Evolutionary conservation across 2,888 invertebrate genomes (phyloP), one percentile per base, ranked within the genome.

Genomic region (Sphaerophoria rueppellii): DNA sequence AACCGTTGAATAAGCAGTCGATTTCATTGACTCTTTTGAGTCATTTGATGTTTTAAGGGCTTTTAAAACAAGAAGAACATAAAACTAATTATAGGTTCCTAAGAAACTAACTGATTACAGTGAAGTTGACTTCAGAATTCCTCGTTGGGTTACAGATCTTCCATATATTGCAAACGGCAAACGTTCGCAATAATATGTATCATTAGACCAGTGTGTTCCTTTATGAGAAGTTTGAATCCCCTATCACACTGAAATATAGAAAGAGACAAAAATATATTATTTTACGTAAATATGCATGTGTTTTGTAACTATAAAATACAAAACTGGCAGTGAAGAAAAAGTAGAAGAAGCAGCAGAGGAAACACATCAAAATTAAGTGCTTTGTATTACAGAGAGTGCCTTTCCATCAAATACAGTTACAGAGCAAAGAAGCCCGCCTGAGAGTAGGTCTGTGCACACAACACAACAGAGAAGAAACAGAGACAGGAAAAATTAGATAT

Each of bases 61-160:
- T n/a, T n/a, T n/a, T n/a, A 52, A 50, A 11, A 40, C 32, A n/a
- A 71, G 24, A 43, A 6, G 43, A 52, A 71, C 7, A 52, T 6
- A 37, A 67, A 54, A 16, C 46, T 63, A 11, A 58, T 60, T 34
- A 12, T 46, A 48, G 48, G 16, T 61, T 9, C n/a, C 2, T 61
- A 48, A 48, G 34, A 34, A 75, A 95, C 97, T 96, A 93, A 97
- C 97, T 95, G 90, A 97, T 96, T 88, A 98, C 96, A 88, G 96
- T 96, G 89, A 98, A 94, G 92, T 97, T 97, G 92, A 97, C 96
- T 92, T 95, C 95, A 89, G 96, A 94, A 91, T 97, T 97, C 88
- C 96, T 94, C 2, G 97, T 98, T 0, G 97, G 97, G 95, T 95
- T 4, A 97, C 96, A 3, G 96, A 96, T 40, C 93, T 94, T 50